phyloP scores from a whole-genome alignment of 64 coral and sea anemone species.

The Pocillopora damicornis region DNA sequence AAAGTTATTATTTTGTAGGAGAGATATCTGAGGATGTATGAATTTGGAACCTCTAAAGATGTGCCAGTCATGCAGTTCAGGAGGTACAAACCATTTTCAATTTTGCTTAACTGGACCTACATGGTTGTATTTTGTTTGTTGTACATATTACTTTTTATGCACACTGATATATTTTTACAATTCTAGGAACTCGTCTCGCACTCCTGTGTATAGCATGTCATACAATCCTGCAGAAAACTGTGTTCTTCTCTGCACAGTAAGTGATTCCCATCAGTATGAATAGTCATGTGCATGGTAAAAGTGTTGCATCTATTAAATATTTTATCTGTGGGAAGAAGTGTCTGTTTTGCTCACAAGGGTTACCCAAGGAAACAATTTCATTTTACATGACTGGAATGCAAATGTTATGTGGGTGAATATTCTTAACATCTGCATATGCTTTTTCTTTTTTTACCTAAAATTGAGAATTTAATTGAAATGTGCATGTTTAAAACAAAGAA shows the following conservation, averaged over 20 bases:
- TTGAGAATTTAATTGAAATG: too few species aligned
- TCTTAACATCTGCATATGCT: too few species aligned
- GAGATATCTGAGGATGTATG: conserved; percentile 91
- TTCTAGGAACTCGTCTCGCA: conserved; percentile 71
- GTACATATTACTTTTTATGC: neutral
- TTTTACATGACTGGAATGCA: too few species aligned
- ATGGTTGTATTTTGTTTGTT: neutral
- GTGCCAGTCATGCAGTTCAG: conserved; percentile 95
- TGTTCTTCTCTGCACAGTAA: conserved; percentile 84
- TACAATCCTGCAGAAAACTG: conserved; percentile 99
- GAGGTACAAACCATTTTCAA: conserved; percentile 15
- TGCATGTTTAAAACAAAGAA: too few species aligned
- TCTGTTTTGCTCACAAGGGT: too few species aligned
- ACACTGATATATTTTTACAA: neutral
- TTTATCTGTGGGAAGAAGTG: too few species aligned
- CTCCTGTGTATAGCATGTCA: conserved; percentile 87
- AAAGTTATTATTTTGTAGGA: conserved; percentile 34
- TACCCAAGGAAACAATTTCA: too few species aligned
- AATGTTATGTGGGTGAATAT: too few species aligned
- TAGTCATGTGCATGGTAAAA: neutral
- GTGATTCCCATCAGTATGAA: neutral
- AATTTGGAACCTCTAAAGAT: conserved; percentile 99
- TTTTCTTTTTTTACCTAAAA: too few species aligned
- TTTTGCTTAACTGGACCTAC: neutral
- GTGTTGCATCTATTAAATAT: neutral